Conservation (phyloP, 2,888 invertebrate species). For the Gari tellinella region DNA sequence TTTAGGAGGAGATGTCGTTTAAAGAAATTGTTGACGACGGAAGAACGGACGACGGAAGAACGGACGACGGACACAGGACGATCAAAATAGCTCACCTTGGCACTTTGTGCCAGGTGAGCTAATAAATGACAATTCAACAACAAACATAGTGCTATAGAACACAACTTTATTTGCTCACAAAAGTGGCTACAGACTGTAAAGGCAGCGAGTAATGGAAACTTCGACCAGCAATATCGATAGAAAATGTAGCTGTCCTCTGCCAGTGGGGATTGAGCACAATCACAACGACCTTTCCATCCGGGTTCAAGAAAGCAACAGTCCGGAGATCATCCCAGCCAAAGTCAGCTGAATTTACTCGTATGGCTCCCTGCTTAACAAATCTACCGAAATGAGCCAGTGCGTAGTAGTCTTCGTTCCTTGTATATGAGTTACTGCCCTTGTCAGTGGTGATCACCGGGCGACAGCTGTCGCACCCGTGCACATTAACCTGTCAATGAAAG, state of each 20-base stretch:
- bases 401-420: conserved; percentile 44
- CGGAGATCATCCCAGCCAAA: conserved; percentile 35
- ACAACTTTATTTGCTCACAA: conserved; percentile 7
- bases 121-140: too few relatives aligned
- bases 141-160: too few relatives aligned
- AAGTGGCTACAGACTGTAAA: conserved; percentile 35
- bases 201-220: conserved; percentile 30
- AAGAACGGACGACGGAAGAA: too few relatives aligned
- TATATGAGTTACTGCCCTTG: conserved; percentile 1
- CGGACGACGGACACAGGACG: too few relatives aligned
- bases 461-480: conserved; percentile 38
- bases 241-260: conserved; percentile 10
- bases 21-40: too few relatives aligned
- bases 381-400: conserved; percentile 43
- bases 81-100: too few relatives aligned
- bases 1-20: too few relatives aligned
- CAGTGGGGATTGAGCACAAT: conserved; percentile 29
- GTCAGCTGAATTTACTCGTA: conserved; percentile 33
- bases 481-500: conserved; percentile 8
- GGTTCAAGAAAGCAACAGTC: conserved; percentile 42
- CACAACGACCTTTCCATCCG: conserved; percentile 33
- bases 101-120: too few relatives aligned
- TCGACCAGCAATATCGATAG: conserved; percentile 27
- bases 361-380: conserved; percentile 38
- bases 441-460: conserved; percentile 36